Conservation (phyloP, 2,113 vertebrate genomes). For the Shinisaurus crocodilurus region DNA sequence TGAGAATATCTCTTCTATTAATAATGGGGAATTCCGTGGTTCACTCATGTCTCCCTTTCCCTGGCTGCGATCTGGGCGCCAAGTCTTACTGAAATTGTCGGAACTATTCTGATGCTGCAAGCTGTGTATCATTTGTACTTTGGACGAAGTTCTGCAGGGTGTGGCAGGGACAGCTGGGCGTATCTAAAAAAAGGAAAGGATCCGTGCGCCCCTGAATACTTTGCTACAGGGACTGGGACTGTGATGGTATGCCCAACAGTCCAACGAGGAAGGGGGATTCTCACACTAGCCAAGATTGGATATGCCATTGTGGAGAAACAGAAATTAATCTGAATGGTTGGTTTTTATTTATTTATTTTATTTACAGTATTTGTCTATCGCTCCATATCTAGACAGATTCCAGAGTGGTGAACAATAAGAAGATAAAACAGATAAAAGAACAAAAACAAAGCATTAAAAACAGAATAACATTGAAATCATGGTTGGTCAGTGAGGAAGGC, state of each 20-base stretch:
- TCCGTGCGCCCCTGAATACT: background rate
- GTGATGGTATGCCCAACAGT: background rate
- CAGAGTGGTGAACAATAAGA: too few relatives aligned
- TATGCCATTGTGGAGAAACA: background rate
- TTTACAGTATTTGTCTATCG: too few relatives aligned
- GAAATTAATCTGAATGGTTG: background rate
- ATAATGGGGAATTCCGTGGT: background rate
- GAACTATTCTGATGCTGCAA: background rate
- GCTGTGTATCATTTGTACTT: background rate
- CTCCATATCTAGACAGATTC: too few relatives aligned
- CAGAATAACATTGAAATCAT: too few relatives aligned
- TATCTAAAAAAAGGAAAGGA: background rate
- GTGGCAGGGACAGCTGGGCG: background rate
- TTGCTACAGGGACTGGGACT: background rate
- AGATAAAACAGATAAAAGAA: too few relatives aligned
- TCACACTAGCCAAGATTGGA: background rate
- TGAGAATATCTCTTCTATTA: background rate
- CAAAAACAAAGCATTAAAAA: too few relatives aligned
- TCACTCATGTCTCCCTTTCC: background rate
- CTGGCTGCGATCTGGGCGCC: background rate
- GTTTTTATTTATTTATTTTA: too few relatives aligned
- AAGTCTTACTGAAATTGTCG: background rate
- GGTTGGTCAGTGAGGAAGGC: too few relatives aligned
- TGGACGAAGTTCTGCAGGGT: background rate
- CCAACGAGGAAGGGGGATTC: background rate